Evolutionary conservation across 1,140 invertebrate species (phyloP).

Genomic region (Platyscapa corneri): DNA sequence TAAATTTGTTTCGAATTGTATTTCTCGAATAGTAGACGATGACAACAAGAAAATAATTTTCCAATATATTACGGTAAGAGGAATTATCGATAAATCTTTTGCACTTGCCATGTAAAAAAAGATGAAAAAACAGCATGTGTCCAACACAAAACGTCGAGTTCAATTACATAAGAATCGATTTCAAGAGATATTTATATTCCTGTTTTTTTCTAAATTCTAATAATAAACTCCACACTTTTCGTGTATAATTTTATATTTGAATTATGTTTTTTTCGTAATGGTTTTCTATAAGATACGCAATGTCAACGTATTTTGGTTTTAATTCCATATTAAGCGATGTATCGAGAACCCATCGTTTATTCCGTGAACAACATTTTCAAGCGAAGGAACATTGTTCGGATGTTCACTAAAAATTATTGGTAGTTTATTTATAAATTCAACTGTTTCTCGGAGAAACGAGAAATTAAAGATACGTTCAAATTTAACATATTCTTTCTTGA

Average conservation of each 20-base stretch:
- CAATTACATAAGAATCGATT: neutral
- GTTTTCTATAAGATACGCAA: too few species aligned
- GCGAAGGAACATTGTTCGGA: neutral
- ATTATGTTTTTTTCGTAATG: too few species aligned
- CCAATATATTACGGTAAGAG: too few species aligned
- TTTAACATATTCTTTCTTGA: neutral
- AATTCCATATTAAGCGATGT: neutral
- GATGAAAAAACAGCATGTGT: neutral
- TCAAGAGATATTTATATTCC: neutral
- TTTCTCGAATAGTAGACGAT: too few species aligned
- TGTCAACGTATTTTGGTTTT: neutral
- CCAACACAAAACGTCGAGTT: neutral
- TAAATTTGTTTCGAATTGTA: too few species aligned
- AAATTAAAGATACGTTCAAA: neutral
- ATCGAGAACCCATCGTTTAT: neutral
- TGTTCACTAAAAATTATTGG: neutral
- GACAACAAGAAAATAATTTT: too few species aligned
- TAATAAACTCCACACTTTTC: neutral
- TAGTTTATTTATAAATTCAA: neutral
- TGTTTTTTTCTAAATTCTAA: neutral
- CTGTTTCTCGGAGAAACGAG: neutral
- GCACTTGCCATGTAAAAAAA: neutral
- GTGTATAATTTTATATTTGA: neutral
- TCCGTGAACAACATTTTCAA: neutral
- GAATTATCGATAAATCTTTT: too few species aligned